Evolutionary conservation across 2,113 vertebrate genomes (phyloP).

Genomic region (Colinus virginianus): DNA sequence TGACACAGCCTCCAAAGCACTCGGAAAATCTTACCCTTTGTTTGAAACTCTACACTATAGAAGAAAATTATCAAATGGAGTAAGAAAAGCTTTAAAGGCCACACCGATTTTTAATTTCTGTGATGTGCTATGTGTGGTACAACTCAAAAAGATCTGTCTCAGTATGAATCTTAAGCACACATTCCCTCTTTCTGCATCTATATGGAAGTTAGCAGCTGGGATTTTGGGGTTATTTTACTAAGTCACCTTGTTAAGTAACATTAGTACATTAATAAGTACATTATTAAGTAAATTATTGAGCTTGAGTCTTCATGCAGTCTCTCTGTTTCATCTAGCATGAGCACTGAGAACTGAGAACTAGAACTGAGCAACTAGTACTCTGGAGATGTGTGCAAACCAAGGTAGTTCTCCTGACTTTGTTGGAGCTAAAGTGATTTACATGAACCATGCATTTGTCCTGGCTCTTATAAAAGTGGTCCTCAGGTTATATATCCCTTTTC

Average conservation of each 20-base stretch:
- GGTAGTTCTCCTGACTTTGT: neutral
- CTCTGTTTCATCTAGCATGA: neutral
- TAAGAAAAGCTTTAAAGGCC: neutral
- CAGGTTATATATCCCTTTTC: neutral
- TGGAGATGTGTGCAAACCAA: neutral
- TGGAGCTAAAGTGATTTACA: neutral
- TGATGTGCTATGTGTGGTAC: neutral
- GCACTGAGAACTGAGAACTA: too few species aligned
- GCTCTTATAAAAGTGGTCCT: neutral
- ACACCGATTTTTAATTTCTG: neutral
- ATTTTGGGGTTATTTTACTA: neutral
- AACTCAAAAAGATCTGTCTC: neutral
- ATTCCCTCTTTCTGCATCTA: neutral
- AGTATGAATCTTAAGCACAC: neutral
- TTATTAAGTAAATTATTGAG: neutral
- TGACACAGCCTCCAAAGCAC: neutral
- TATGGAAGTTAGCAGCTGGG: neutral
- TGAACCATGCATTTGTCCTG: neutral
- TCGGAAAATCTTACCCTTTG: neutral
- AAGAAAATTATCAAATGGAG: neutral
- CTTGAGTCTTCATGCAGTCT: neutral
- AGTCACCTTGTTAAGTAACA: neutral
- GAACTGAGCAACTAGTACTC: neutral
- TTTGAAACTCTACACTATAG: neutral
- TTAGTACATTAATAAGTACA: neutral